phyloP scores from a whole-genome alignment of 2,888 invertebrate genomes.

The Drosophila rellima region DNA sequence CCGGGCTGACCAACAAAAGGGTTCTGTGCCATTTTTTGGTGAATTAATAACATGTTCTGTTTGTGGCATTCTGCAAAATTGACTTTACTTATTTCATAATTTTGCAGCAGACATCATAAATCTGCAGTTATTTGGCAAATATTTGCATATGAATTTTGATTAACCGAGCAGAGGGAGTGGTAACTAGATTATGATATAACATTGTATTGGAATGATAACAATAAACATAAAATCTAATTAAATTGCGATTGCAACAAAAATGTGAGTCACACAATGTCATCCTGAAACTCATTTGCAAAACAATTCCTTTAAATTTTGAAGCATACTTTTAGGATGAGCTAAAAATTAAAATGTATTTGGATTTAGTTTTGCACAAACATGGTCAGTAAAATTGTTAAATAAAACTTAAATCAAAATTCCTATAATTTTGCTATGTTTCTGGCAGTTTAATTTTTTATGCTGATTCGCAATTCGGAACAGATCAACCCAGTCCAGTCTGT shows the following conservation, averaged over 20 bases:
- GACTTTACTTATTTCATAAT: conserved; percentile 65
- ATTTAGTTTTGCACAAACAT: too few species aligned
- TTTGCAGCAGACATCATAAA: conserved; percentile 62
- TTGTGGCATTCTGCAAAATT: conserved; percentile 49
- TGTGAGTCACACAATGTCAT: neutral
- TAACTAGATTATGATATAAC: conserved; percentile 10
- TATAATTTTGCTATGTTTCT: neutral
- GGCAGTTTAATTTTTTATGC: too few species aligned
- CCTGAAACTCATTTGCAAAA: neutral
- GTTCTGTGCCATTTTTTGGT: conserved; percentile 22
- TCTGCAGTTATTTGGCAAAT: conserved; percentile 38
- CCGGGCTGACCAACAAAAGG: conserved; percentile 20
- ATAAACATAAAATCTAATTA: neutral
- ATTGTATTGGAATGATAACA: neutral
- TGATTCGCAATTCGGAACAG: neutral
- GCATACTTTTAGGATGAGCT: conserved; percentile 4
- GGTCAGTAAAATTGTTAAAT: neutral
- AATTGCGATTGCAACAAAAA: neutral
- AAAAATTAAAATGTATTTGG: neutral
- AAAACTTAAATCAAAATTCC: neutral
- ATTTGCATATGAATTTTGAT: conserved; percentile 47
- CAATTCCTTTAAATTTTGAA: neutral
- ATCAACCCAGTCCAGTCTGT: neutral
- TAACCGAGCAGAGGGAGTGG: neutral
- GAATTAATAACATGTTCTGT: conserved; percentile 67